These are phyloP conservation scores for Siniperca knerii DNA, from an alignment of 2,113 vertebrate genomes.

Conservation along the genomic window DNA sequence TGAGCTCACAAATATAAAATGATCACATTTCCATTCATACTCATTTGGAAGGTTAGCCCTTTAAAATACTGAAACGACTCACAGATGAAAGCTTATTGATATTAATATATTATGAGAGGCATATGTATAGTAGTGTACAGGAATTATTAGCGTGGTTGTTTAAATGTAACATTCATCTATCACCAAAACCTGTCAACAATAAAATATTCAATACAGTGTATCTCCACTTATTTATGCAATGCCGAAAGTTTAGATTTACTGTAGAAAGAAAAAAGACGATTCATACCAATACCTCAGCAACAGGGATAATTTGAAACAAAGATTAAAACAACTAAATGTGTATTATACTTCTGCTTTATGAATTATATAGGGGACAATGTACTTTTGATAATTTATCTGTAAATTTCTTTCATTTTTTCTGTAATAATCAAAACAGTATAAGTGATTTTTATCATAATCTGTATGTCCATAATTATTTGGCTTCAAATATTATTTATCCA, in stretches of 20 bases:
- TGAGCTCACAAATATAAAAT: background rate
- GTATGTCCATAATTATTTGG: constrained; percentile 14
- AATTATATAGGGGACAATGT: background rate
- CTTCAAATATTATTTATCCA: constrained; percentile 8
- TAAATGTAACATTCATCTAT: background rate
- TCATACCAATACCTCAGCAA: background rate
- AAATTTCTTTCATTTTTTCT: background rate
- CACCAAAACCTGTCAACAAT: background rate
- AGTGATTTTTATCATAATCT: constrained; percentile 9
- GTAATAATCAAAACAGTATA: background rate
- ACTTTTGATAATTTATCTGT: background rate
- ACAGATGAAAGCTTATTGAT: background rate
- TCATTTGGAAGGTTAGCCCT: background rate
- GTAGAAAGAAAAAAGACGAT: background rate
- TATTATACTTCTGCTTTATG: background rate
- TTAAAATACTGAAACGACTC: background rate
- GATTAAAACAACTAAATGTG: background rate
- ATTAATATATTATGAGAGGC: background rate
- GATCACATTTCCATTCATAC: background rate
- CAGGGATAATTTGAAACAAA: background rate
- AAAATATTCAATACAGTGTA: background rate
- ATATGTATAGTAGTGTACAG: background rate
- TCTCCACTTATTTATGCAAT: background rate
- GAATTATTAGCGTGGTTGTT: background rate
- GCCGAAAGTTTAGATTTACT: background rate